Conservation (phyloP, 1,140 invertebrate genomes). For the Oncopodura yosiiana region DNA sequence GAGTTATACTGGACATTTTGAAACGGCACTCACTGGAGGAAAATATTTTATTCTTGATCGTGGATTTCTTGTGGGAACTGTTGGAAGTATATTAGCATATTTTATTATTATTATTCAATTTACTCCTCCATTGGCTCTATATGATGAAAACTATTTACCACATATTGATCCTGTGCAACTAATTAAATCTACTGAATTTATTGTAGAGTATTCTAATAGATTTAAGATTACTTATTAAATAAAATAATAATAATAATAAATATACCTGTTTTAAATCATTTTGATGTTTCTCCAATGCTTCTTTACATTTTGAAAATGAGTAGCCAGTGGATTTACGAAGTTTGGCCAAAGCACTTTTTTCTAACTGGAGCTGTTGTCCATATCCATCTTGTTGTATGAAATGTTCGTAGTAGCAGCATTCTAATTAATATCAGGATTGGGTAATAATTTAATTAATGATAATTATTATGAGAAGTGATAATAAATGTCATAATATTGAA, state of each 20-base stretch:
- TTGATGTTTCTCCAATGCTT: conserved; percentile 76
- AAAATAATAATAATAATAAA: neutral
- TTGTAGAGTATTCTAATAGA: neutral
- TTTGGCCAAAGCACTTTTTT: conserved; percentile 54
- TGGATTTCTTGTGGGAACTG: conserved; percentile 18
- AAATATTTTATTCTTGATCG: conserved; percentile 16
- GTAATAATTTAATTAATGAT: too few relatives aligned
- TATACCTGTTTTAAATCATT: conserved; percentile 70
- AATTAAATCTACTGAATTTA: too few relatives aligned
- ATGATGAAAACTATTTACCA: neutral
- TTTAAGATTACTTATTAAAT: conserved; percentile 5
- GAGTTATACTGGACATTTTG: conserved; percentile 24
- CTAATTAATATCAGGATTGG: too few relatives aligned
- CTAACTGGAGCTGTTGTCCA: conserved; percentile 29
- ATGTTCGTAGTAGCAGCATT: conserved; percentile 1
- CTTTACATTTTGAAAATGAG: conserved; percentile 89
- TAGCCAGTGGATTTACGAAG: conserved; percentile 88
- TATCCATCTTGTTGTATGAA: conserved; percentile 5
- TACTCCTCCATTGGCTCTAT: conserved; percentile 4
- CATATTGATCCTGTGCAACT: too few relatives aligned
- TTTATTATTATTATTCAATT: conserved; percentile 24
- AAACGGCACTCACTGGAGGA: conserved; percentile 15
- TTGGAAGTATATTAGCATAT: conserved; percentile 16
- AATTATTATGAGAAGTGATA: neutral
- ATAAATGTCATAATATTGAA: conserved; percentile 2